phyloP scores from a whole-genome alignment of 2,888 invertebrate species.

The Drosophila nigritarsus region DNA sequence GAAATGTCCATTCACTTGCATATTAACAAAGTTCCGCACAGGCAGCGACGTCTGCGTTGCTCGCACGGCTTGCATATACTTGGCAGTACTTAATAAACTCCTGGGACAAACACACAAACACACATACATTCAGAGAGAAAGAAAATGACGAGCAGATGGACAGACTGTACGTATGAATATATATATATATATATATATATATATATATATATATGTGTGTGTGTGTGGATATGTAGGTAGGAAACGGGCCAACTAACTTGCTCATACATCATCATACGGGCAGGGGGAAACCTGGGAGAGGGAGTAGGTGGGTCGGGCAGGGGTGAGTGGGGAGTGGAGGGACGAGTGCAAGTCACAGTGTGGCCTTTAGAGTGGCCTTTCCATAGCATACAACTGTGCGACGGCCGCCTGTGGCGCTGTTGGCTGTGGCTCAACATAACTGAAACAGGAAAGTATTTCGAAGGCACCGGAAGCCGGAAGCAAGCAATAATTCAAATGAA shows the following conservation, averaged over 20 bases:
- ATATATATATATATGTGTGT: not conserved
- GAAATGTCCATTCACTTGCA: conserved; percentile 82
- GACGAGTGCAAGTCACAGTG: conserved; percentile 45
- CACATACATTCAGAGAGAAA: conserved; percentile 1
- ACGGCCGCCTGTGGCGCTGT: conserved; percentile 59
- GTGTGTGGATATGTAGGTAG: conserved; percentile 22
- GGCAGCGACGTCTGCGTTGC: conserved; percentile 47
- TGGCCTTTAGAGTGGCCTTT: conserved; percentile 57
- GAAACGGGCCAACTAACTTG: conserved; percentile 57
- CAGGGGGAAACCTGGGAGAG: not conserved
- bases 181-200: not conserved
- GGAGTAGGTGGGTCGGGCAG: not conserved
- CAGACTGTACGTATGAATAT: conserved; percentile 3
- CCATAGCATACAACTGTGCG: conserved; percentile 73
- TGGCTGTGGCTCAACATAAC: conserved; percentile 53
- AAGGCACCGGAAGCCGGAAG: conserved; percentile 83
- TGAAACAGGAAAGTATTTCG: conserved; percentile 80
- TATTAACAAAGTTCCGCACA: conserved; percentile 77
- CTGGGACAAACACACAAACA: conserved; percentile 47
- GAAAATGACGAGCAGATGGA: conserved; percentile 39
- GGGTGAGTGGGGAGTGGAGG: not conserved
- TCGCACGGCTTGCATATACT: conserved; percentile 64
- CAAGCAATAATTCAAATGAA: conserved; percentile 84
- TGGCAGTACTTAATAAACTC: conserved; percentile 79
- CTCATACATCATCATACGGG: conserved; percentile 62